Evolutionary conservation across 2,113 vertebrate genomes (phyloP).

Genomic region (Fulmarus glacialis): DNA sequence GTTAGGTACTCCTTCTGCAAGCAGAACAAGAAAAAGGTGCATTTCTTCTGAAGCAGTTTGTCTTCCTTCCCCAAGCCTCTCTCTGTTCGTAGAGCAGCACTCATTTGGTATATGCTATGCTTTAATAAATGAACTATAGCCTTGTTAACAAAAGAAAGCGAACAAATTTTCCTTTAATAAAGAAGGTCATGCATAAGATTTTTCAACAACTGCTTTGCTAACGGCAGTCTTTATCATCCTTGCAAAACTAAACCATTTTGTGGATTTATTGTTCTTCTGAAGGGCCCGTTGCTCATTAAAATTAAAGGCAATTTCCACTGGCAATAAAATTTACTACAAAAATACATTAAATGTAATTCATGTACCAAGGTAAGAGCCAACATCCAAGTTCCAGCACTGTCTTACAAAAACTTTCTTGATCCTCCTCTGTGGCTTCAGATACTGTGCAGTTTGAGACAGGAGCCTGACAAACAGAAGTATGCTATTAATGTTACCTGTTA

Average conservation of each 20-base stretch:
- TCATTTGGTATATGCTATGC: background rate
- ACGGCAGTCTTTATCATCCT: background rate
- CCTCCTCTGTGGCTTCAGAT: background rate
- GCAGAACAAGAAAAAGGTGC: background rate
- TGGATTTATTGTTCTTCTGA: background rate
- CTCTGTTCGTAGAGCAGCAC: background rate
- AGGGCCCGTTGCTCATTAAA: background rate
- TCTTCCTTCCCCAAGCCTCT: background rate
- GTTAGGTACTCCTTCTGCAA: background rate
- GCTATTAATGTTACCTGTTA: background rate
- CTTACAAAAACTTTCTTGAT: background rate
- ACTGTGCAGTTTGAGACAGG: background rate
- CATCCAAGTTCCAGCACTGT: background rate
- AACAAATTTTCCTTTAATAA: background rate
- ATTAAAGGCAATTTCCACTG: background rate
- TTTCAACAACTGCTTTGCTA: slow-evolving; percentile 5
- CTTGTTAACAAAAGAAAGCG: background rate
- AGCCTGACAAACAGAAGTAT: background rate
- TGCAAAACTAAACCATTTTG: background rate
- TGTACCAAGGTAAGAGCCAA: background rate
- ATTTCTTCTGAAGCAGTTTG: background rate
- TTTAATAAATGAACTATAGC: background rate
- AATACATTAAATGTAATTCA: background rate
- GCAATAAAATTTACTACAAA: background rate
- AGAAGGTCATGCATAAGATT: background rate